Percentiles rank a stretch among this genome's conserved stretches.
Evolutionary conservation across 35 echinoderm and acorn worm species (phyloP).

Genomic region (Holothuria glaberrima): DNA sequence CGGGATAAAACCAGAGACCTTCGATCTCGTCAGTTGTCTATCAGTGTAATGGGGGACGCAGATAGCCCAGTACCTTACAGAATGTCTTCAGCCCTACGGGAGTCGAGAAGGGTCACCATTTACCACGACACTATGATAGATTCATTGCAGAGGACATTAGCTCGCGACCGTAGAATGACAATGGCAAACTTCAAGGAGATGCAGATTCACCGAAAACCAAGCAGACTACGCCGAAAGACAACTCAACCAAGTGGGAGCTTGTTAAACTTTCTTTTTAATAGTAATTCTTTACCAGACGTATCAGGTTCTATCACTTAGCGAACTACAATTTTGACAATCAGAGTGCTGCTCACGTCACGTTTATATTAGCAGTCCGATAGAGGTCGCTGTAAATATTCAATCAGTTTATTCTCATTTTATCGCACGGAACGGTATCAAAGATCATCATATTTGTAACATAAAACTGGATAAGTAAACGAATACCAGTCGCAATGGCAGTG

Average conservation of each 20-base stretch:
- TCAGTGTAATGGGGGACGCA: slow-evolving; percentile 51
- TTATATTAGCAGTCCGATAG: too few species aligned
- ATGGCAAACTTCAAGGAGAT: slow-evolving; percentile 36
- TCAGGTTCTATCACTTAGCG: too few species aligned
- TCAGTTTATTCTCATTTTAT: too few species aligned
- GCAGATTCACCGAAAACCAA: neutral
- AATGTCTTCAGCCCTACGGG: slow-evolving; percentile 67
- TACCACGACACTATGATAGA: slow-evolving; percentile 75
- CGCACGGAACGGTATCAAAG: too few species aligned
- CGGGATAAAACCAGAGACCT: slow-evolving; percentile 26
- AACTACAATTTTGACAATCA: too few species aligned
- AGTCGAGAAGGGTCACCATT: slow-evolving; percentile 59
- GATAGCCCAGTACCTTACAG: slow-evolving; percentile 78
- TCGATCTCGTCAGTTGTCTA: slow-evolving; percentile 8
- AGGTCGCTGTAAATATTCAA: too few species aligned
- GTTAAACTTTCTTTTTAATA: neutral
- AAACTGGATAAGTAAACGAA: too few species aligned
- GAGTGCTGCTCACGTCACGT: too few species aligned
- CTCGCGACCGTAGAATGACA: slow-evolving; percentile 69
- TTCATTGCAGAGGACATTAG: slow-evolving; percentile 69
- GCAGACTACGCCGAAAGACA: slow-evolving; percentile 24
- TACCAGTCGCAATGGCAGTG: too few species aligned
- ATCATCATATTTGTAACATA: too few species aligned
- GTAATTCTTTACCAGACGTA: too few species aligned
- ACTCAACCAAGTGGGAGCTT: neutral